phyloP scores from a whole-genome alignment of 2,888 invertebrate genomes.

The Apamea anceps region DNA sequence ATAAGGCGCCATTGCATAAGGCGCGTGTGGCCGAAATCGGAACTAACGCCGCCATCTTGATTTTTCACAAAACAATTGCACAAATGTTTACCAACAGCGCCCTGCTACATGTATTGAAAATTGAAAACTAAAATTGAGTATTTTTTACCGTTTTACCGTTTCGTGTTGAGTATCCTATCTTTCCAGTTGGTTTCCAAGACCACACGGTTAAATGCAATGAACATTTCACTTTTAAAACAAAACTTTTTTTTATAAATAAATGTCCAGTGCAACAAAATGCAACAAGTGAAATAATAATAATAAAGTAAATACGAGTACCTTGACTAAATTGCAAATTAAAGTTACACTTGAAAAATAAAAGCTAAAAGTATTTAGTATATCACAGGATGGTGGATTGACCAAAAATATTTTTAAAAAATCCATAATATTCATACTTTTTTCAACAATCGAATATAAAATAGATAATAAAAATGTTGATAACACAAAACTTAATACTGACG shows the following conservation, averaged over 20 bases:
- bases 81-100: neutral
- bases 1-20: neutral
- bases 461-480: slow-evolving; percentile 13
- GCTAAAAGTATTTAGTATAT: slow-evolving; percentile 49
- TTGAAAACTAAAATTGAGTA: neutral
- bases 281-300: slow-evolving; percentile 38
- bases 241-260: slow-evolving; percentile 21
- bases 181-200: neutral
- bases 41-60: neutral
- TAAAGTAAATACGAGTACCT: slow-evolving; percentile 29
- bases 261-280: slow-evolving; percentile 42
- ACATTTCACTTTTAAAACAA: slow-evolving; percentile 10
- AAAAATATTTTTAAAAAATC: slow-evolving; percentile 1
- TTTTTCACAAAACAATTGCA: neutral
- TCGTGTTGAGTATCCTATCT: neutral
- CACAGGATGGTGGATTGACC: slow-evolving; percentile 57
- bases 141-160: neutral
- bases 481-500: slow-evolving; percentile 56
- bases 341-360: slow-evolving; percentile 35
- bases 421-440: neutral
- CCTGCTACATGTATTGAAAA: neutral
- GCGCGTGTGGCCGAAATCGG: neutral
- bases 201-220: slow-evolving; percentile 34
- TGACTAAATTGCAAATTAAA: slow-evolving; percentile 32
- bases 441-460: slow-evolving; percentile 16